A percentile compares a stretch with the other conserved stretches of the same genome.
These are phyloP conservation scores for Phengaris arion DNA, from an alignment of 2,888 invertebrate genomes.

Conservation along the genomic window DNA sequence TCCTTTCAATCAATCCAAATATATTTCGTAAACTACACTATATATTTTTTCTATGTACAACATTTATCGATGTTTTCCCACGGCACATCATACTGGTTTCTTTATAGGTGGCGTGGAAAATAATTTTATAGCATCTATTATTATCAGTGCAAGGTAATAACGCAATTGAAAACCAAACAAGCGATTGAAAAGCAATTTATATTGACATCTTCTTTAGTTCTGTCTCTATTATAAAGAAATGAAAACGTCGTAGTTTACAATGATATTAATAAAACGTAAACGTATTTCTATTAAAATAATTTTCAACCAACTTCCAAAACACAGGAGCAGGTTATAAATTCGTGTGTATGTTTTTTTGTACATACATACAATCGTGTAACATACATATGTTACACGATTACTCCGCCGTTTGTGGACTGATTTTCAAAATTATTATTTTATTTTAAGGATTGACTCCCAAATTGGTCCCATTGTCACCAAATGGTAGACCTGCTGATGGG, in stretches of 20 bases:
- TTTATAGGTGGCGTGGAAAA: conserved; percentile 22
- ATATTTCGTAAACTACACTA: not conserved
- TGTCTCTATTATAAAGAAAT: not conserved
- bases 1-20: not conserved
- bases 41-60: not conserved
- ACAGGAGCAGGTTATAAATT: too few relatives aligned
- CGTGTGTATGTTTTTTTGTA: too few relatives aligned
- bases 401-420: too few relatives aligned
- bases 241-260: not conserved
- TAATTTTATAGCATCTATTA: conserved; percentile 8
- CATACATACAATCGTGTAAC: too few relatives aligned
- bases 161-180: not conserved
- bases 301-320: too few relatives aligned
- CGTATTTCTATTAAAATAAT: too few relatives aligned
- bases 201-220: not conserved
- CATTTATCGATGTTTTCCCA: conserved; percentile 11
- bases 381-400: too few relatives aligned
- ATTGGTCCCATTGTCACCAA: too few relatives aligned
- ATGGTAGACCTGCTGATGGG: too few relatives aligned
- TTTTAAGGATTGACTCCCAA: too few relatives aligned
- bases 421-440: too few relatives aligned
- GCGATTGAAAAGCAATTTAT: conserved; percentile 5
- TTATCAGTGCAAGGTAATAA: conserved; percentile 10
- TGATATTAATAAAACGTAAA: too few relatives aligned
- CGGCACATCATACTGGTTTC: not conserved